These are phyloP conservation scores for Mycteria americana DNA, from an alignment of 2,797 vertebrate species.

Conservation along the genomic window DNA sequence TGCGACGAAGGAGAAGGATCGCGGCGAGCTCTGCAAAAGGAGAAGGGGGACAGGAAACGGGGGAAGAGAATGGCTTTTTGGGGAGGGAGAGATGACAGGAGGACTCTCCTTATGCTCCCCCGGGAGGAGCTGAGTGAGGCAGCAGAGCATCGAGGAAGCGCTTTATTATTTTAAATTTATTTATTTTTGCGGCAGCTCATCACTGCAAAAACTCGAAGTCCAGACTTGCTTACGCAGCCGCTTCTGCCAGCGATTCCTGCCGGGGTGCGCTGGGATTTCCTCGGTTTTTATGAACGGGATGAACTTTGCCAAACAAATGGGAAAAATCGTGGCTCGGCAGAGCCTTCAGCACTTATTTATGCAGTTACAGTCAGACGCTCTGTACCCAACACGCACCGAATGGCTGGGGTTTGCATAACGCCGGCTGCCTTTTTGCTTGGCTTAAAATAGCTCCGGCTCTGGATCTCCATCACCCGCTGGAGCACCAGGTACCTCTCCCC, in stretches of 20 bases:
- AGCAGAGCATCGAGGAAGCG: neutral
- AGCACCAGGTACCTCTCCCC: neutral
- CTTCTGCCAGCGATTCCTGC: fast-evolving
- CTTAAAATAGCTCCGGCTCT: neutral
- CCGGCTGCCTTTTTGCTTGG: neutral
- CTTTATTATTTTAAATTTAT: neutral
- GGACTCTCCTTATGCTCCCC: neutral
- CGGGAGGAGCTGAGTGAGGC: neutral
- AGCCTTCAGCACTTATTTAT: neutral
- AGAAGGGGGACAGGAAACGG: neutral
- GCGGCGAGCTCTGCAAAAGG: neutral
- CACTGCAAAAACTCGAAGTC: neutral
- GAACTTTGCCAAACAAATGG: neutral
- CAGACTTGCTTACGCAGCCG: neutral
- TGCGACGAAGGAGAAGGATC: neutral
- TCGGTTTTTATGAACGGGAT: fast-evolving
- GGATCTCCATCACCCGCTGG: neutral
- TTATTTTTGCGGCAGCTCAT: neutral
- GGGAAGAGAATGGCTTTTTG: neutral
- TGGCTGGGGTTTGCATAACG: neutral
- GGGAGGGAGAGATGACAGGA: neutral
- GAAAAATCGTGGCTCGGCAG: neutral
- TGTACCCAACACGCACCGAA: neutral
- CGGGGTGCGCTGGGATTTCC: neutral
- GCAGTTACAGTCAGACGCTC: neutral